Base-by-base conservation (phyloP, 2,888 invertebrate genomes). In the Chironomus tentans region DNA sequence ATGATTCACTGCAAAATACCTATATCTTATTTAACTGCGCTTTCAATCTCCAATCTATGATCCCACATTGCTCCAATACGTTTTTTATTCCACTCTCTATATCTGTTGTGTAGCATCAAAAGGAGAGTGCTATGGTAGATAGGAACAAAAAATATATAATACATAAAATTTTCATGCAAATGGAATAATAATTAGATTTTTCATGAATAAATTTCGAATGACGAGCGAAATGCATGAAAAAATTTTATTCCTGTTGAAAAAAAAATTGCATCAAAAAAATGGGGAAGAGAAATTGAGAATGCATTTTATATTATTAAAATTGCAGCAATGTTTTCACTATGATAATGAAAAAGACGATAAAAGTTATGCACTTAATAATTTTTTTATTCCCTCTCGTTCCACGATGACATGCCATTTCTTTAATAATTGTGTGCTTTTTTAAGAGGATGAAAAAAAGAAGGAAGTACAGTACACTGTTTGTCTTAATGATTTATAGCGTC, bases 141-240 rank as follows among this genome's bases (percentile, higher is more conserved):
- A 38, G 38, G 38, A 38, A 38, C 38, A 38, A 38, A 38, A 38
- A 38, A 38, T 28, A 38, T 38, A 38, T 38, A 38, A 38, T 38
- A 15, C 18, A 56, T 56, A 18, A 56, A 56, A 65, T 22, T 65
- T 65, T 65, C 12, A 65, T 65, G 65, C 65, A 65, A 65, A 65
- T 65, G 65, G 65, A 65, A 65, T 65, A 65, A 65, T 65, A 65
- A 65, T 65, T 65, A 65, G 65, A 65, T 65, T 65, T 24, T 21
- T 65, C 22, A 21, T 24, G 21, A 65, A 24, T 65, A 65, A 65
- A 65, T 24, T 10, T 24, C 21, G 21, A 56, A n/a, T 15, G 18
- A 56, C 15, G 56, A 56, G 56, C n/a, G n/a, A 56, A 18, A 56
- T n/a, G 18, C 56, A 18, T 56, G n/a, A 56, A 15, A 56, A 56